Base-by-base conservation (phyloP, 2,888 invertebrate genomes). In the Steinernema carpocapsae region DNA sequence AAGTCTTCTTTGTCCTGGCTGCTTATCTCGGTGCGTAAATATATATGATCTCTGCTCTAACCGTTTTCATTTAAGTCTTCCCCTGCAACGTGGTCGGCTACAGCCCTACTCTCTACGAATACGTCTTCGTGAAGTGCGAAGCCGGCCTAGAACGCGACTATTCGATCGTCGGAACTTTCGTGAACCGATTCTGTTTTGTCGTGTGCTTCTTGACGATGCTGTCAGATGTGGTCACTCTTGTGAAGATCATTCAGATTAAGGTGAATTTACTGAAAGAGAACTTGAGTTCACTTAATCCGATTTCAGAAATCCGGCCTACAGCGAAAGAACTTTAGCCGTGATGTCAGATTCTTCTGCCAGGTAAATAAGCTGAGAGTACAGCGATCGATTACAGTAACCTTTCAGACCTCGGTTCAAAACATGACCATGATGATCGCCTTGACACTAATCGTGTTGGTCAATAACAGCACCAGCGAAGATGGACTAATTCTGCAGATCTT, bases 71-170 rank as follows among this genome's bases (percentile, higher is more conserved):
- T 56, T 56, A 26, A 29, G 64, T 64, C 14, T 29, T 64, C 32
- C 29, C 64, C 1, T 64, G 64, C 32, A 6, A 64, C 12, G 12
- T 32, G 64, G 64, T 64, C 32, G 64, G 64, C 32, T 64, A 29
- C 26, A 64, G 64, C n/a, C 64, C 64, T n/a, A 29, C 24, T 2
- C 6, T 64, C 26, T 64, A 29, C 64, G 64, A 64, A 64, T 64
- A 64, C 64, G 64, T 64, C 32, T 64, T 64, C 26, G 32, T 64
- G 3, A 64, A 64, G 17, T 64, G 32, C 64, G 64, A 56, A 4
- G n/a, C 56, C 24, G 22, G 14, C 43, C 43, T 56, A 12, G 26
- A 56, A 56, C 22, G 56, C 22, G 56, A 56, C 26, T 56, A 19
- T 17, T 56, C 56, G n/a, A 19, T 19, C 26, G 56, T 56, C 6